Base-by-base conservation (phyloP, 2,888 invertebrate species). In the Hirudinaria manillensis region DNA sequence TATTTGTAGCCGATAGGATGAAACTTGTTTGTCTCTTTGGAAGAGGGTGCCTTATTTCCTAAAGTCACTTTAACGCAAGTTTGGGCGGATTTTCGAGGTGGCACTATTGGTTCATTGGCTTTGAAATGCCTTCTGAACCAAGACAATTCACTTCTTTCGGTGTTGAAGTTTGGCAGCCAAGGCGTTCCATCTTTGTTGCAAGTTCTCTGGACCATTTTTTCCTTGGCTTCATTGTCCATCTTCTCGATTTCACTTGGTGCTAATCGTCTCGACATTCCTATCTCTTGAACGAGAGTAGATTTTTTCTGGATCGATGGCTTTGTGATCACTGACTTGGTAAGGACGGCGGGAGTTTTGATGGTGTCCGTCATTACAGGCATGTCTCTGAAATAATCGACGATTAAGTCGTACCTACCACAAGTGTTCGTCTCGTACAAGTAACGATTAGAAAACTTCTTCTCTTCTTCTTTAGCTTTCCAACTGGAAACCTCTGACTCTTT, bases 41-140 rank as follows among this genome's bases (percentile, higher is more conserved):
- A 24, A 29, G 29, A 27, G 61, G 61, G 61, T 19, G 61, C 61
- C 61, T 27, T 29, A 29, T 29, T 24, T 2, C 61, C 61, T 61
- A 29, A 29, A n/a, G 24, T 24, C 29, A 61, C 29, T 10, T 61
- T 61, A 29, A 61, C 61, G 19, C 45, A 4, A 45, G 45, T 45
- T 45, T 61, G 61, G 19, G 2, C n/a, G 19, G 61, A 1, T 61
- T 29, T 61, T 29, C 29, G 24, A 27, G 61, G 68, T 1, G 68
- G 68, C 27, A 68, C 68, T 29, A 32, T n/a, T 10, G 68, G 68
- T 68, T 68, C 68, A 24, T 29, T 68, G n/a, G 36, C 36, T n/a
- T n/a, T 34, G 73, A 55, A 38, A 36, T 73, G 73, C 38, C 61
- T 73, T 32, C 73, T 51, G 38, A 53, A 73, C 73, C 73, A 73